Percentiles rank a stretch among this genome's conserved stretches.
These are phyloP conservation scores for Myotis vivesi DNA, from an alignment of 2,797 vertebrate genomes.

Conservation along the genomic window DNA sequence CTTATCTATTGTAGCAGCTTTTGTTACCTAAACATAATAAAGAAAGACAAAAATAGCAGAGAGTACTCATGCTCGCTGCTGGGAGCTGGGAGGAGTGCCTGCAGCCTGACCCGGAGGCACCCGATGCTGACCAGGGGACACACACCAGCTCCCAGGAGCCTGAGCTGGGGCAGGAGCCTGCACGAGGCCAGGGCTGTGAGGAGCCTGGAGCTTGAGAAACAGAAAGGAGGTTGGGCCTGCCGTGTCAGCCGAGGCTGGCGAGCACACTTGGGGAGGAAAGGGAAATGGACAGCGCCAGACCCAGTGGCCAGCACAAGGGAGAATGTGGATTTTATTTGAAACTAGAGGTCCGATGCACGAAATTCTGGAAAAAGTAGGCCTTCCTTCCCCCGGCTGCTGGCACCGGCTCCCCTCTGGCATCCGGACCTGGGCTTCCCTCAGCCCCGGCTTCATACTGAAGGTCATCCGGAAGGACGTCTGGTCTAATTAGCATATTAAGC, in stretches of 20 bases:
- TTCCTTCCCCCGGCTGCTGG: too few relatives aligned
- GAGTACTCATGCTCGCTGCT: too few relatives aligned
- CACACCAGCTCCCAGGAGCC: neutral
- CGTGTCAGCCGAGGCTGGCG: neutral
- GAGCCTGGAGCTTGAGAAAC: too few relatives aligned
- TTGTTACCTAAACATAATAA: neutral
- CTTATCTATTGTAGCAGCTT: neutral
- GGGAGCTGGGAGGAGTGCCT: too few relatives aligned
- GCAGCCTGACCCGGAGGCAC: neutral
- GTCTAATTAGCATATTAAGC: too few relatives aligned
- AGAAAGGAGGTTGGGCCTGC: neutral
- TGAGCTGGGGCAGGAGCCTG: rapidly evolving
- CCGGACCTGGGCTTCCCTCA: too few relatives aligned
- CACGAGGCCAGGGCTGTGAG: rapidly evolving
- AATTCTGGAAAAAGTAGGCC: too few relatives aligned
- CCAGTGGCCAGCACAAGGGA: neutral
- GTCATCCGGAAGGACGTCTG: too few relatives aligned
- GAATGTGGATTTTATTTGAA: neutral
- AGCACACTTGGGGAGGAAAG: rapidly evolving
- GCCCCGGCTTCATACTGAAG: too few relatives aligned
- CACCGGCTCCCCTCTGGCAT: too few relatives aligned
- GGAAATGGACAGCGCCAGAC: neutral
- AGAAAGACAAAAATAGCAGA: neutral
- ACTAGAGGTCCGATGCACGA: too few relatives aligned
- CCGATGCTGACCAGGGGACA: rapidly evolving